A percentile compares a stretch with the other conserved stretches of the same genome.
Evolutionary conservation across 2,888 invertebrate species (phyloP).

Genomic region (Steromphala cineraria): DNA sequence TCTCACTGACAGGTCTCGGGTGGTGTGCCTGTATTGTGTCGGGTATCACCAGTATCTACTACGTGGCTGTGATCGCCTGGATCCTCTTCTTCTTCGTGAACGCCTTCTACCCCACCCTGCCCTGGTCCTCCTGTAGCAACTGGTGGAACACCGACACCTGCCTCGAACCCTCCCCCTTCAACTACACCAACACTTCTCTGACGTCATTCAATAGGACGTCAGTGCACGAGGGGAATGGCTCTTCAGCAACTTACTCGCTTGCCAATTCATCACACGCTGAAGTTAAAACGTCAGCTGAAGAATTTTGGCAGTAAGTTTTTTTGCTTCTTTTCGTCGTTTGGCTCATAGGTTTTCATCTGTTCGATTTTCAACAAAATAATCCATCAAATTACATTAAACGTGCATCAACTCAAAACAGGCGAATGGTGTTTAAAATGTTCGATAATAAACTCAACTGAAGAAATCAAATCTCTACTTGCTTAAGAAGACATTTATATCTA

Average conservation of each 20-base stretch:
- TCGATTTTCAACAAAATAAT: too few relatives aligned
- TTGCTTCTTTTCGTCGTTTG: too few relatives aligned
- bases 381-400: too few relatives aligned
- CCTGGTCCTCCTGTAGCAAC: slow-evolving; percentile 52
- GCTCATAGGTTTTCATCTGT: too few relatives aligned
- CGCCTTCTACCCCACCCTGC: slow-evolving; percentile 50
- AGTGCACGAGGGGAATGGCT: not conserved
- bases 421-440: too few relatives aligned
- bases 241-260: not conserved
- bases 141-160: slow-evolving; percentile 55
- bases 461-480: too few relatives aligned
- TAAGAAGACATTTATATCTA: too few relatives aligned
- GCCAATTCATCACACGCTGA: not conserved
- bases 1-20: slow-evolving; percentile 48
- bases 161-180: slow-evolving; percentile 22
- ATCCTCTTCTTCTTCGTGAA: slow-evolving; percentile 55
- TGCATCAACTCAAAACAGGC: too few relatives aligned
- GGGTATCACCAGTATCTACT: slow-evolving; percentile 56
- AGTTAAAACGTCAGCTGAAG: slow-evolving; percentile 47
- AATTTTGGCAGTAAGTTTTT: slow-evolving; percentile 58
- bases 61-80: slow-evolving; percentile 59
- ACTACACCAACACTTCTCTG: not conserved
- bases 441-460: too few relatives aligned
- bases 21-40: slow-evolving; percentile 60
- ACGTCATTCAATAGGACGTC: not conserved